Base-by-base conservation (phyloP, 1,140 invertebrate species). In the Stegodyphus dumicola region DNA sequence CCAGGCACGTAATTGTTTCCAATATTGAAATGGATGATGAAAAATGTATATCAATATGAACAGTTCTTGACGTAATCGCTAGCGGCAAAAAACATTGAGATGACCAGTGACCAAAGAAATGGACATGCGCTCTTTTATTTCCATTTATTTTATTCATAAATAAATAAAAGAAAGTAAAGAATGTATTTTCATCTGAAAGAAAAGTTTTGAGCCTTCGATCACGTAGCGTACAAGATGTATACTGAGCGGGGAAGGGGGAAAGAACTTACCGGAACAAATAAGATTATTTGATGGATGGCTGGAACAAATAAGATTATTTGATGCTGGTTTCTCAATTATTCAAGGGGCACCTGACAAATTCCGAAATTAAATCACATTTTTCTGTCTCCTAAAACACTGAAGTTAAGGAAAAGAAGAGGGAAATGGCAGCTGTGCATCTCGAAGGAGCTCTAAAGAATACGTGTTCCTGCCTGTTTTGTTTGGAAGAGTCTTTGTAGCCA, bases 281-380 rank as follows among this genome's bases (percentile, higher is more conserved):
- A 78, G 77, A 78, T 78, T 78, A 78, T 78, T 78, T 78, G 65
- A 78, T 69, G 65, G 77, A 78, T 78, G 77, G 51, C 65, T 67
- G 77, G 64, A 70, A 69, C 77, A 78, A 78, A 78, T 78, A 69
- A 67, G 77, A 78, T 78, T 78, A 70, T 78, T 78, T 54, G 65
- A 78, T 78, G 77, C 54, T 69, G 52, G 51, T 67, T 18, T 33
- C 77, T 78, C 77, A 78, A 78, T 78, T 78, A 78, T 78, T 78
- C 66, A 78, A n/a, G 54, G 52, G 48, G 51, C 66, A 78, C 77
- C 77, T 78, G 77, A 78, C 65, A 78, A 78, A 78, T 78, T 78
- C 66, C 65, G 66, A 78, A 78, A 78, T 78, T 78, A 78, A 78
- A 78, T 78, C 77, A 67, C 77, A 78, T 78, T 78, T 78, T 78